Conservation (phyloP, 2,113 vertebrate genomes). For the Rhodinocichla rosea region DNA sequence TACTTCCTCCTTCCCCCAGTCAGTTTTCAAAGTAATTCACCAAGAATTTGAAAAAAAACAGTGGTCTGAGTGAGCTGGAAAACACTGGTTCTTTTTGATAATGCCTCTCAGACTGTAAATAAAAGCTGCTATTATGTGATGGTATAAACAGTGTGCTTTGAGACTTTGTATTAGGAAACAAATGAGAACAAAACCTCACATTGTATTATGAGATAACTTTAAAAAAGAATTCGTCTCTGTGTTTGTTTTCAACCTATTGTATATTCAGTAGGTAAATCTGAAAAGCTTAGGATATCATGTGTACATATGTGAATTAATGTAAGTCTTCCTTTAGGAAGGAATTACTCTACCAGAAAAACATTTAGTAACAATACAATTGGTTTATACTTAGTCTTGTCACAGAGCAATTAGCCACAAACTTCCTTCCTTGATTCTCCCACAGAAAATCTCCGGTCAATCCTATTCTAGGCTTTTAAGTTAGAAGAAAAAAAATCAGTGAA, state of each 20-base stretch:
- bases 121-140: slow-evolving; percentile 17
- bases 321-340: not conserved
- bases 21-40: not conserved
- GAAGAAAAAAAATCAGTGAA: not conserved
- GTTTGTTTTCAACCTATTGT: slow-evolving; percentile 24
- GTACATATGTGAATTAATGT: not conserved
- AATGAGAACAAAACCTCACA: slow-evolving; percentile 18
- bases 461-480: not conserved
- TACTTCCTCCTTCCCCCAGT: not conserved
- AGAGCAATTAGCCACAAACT: not conserved
- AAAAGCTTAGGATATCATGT: not conserved
- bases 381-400: not conserved
- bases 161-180: slow-evolving; percentile 23
- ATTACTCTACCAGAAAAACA: not conserved
- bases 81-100: slow-evolving; percentile 7
- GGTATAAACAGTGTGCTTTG: slow-evolving; percentile 39
- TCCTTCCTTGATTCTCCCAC: not conserved
- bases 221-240: not conserved
- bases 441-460: not conserved
- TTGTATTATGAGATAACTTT: slow-evolving; percentile 34
- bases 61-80: not conserved
- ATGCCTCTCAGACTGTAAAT: slow-evolving; percentile 20
- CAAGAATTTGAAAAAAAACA: slow-evolving; percentile 2
- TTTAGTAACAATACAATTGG: not conserved
- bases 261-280: slow-evolving; percentile 18